Evolutionary conservation across 2,888 invertebrate genomes (phyloP), one percentile per base, ranked within the genome.

Genomic region (Pandemis cinnamomeana): DNA sequence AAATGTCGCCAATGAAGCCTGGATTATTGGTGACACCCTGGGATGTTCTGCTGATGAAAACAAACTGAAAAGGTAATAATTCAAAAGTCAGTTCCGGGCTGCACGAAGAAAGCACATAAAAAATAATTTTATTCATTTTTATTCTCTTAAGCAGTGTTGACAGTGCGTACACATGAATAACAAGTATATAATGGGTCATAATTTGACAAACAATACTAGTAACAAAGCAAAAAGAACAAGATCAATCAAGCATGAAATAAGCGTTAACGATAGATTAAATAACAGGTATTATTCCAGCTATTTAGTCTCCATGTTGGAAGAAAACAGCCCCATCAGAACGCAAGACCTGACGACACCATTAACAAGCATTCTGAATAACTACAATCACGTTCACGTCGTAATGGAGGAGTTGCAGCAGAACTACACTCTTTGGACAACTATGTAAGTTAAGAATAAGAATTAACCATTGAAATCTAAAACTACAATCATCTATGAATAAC

Each of bases 1-100:
- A 0, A 95, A 95, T 67, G 88, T 96, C 0, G 95, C 95, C 0
- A 94, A 95, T 10, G 97, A 97, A 83, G 94, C 95, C 71, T 88
- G 92, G n/a, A 86, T 94, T 0, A 95, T 97, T 6, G 89, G 95
- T 10, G 87, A 90, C 1, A 93, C 95, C 7, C 86, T 97, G 48
- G 96, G 96, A 0, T 96, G 96, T 80, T 94, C 95, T 2, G 86
- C 86, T 27, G 89, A 95, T 78, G 85, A 94, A 41, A 86, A 87
- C 79, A 92, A 95, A 55, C 85, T 97, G 10, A 89, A 89, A 44
- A 91, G 91, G 96, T 96, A 87, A 82, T 2, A 36, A 36, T 36
- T 36, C 27, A 36, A 36, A 36, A 36, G 27, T 36, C 27, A 36
- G 27, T 36, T 36, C 27, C 27, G 27, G 27, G 27, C 27, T 36